Conservation (phyloP, 1,140 invertebrate species). For the Sitophilus oryzae region DNA sequence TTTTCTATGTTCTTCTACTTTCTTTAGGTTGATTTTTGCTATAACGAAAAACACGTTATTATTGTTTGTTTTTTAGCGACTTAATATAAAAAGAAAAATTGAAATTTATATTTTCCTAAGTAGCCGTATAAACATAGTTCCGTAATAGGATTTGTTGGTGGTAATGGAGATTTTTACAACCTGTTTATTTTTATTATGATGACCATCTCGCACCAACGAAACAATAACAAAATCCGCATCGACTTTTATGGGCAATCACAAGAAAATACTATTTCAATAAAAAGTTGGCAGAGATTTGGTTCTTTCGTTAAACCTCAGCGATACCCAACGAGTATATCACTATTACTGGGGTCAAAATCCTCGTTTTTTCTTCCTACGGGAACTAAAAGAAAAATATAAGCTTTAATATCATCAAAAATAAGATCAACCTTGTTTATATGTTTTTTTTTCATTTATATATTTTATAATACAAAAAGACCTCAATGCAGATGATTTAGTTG, state of each 20-base stretch:
- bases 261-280: constrained; percentile 21
- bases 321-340: constrained; percentile 12
- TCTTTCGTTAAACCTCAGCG: constrained; percentile 8
- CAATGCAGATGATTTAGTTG: no score
- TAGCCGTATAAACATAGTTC: constrained; percentile 7
- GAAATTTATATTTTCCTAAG: constrained; percentile 8
- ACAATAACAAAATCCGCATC: constrained; percentile 18
- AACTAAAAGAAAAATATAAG: no score
- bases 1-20: no score
- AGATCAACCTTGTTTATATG: no score
- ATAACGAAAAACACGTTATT: no score
- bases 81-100: constrained; percentile 5
- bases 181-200: constrained; percentile 22
- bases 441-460: no score
- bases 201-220: constrained; percentile 11
- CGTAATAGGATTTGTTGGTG: constrained; percentile 14
- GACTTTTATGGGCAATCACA: constrained; percentile 19
- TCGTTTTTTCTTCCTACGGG: no score
- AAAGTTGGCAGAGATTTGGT: constrained; percentile 12
- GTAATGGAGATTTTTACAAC: constrained; percentile 16
- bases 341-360: constrained; percentile 2
- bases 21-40: no score
- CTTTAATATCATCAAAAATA: no score
- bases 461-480: no score
- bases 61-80: no score